Conservation (phyloP, 2,797 vertebrate species). For the Macroramphosus scolopax region DNA sequence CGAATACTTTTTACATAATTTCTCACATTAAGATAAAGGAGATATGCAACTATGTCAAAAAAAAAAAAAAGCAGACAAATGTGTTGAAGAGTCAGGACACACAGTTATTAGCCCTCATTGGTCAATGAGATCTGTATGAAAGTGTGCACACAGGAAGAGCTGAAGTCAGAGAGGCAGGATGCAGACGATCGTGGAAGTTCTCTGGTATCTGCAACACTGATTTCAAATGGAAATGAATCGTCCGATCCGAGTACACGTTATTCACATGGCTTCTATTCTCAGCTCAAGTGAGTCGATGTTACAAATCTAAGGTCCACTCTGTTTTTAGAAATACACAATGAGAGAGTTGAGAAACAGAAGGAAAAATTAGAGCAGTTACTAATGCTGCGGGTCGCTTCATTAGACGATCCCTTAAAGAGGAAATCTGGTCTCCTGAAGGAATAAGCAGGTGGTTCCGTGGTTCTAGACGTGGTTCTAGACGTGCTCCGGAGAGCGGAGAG, state of each 20-base stretch:
- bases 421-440: constrained; percentile 1
- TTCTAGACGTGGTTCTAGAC: constrained; percentile 23
- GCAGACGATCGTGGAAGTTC: constrained; percentile 4
- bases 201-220: constrained; percentile 18
- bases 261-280: constrained; percentile 26
- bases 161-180: constrained; percentile 19
- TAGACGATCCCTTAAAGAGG: constrained; percentile 3
- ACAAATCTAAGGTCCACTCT: constrained; percentile 14
- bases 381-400: constrained; percentile 4
- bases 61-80: constrained; percentile 30
- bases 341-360: constrained; percentile 12
- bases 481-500: constrained; percentile 23
- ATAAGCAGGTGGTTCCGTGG: constrained; percentile 1
- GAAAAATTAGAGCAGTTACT: constrained; percentile 1
- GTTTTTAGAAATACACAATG: constrained; percentile 19
- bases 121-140: constrained; percentile 50
- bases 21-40: constrained; percentile 57
- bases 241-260: constrained; percentile 9
- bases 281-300: neutral
- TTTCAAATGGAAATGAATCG: too few species aligned
- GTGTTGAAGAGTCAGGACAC: constrained; percentile 40
- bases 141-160: constrained; percentile 15
- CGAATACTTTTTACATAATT: constrained; percentile 54
- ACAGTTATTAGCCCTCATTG: constrained; percentile 71
- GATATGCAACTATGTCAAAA: constrained; percentile 67